Conservation (phyloP, 1,140 invertebrate genomes). For the Planococcus citri region DNA sequence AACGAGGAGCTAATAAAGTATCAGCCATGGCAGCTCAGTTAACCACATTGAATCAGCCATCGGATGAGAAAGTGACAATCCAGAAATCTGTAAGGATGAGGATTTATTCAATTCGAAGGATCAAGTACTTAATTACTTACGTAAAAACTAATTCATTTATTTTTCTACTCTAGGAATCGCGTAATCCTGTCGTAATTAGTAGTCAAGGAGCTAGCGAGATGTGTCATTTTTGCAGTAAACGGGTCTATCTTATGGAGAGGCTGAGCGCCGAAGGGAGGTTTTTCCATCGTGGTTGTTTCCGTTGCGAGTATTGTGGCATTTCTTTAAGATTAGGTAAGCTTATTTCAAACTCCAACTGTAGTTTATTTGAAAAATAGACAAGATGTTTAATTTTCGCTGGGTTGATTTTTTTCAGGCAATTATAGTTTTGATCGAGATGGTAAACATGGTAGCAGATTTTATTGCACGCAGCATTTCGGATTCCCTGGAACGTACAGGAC, state of each 20-base stretch:
- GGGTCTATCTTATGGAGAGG: conserved; percentile 79
- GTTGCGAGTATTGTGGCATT: conserved; percentile 59
- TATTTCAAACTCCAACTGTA: not conserved
- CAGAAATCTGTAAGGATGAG: conserved; percentile 33
- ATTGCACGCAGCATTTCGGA: conserved; percentile 67
- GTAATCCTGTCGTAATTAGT: conserved; percentile 43
- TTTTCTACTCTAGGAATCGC: conserved; percentile 39
- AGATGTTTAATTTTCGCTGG: no score
- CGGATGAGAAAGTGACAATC: conserved; percentile 33
- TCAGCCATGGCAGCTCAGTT: conserved; percentile 72
- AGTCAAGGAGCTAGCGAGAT: conserved; percentile 55
- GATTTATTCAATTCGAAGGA: no score
- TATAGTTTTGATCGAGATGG: conserved; percentile 64
- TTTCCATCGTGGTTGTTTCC: conserved; percentile 75
- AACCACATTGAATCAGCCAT: conserved; percentile 47
- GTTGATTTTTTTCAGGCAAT: conserved; percentile 36
- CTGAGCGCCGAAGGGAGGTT: conserved; percentile 72
- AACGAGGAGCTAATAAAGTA: conserved; percentile 68
- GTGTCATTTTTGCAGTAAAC: conserved; percentile 75
- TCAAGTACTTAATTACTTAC: no score
- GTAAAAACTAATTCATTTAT: not conserved
- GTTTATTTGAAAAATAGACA: no score
- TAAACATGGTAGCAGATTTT: conserved; percentile 57
- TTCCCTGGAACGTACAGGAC: conserved; percentile 41
- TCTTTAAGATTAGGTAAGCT: conserved; percentile 50